These are phyloP conservation scores for Caranx ignobilis DNA, from an alignment of 2,113 vertebrate genomes.

Conservation along the genomic window DNA sequence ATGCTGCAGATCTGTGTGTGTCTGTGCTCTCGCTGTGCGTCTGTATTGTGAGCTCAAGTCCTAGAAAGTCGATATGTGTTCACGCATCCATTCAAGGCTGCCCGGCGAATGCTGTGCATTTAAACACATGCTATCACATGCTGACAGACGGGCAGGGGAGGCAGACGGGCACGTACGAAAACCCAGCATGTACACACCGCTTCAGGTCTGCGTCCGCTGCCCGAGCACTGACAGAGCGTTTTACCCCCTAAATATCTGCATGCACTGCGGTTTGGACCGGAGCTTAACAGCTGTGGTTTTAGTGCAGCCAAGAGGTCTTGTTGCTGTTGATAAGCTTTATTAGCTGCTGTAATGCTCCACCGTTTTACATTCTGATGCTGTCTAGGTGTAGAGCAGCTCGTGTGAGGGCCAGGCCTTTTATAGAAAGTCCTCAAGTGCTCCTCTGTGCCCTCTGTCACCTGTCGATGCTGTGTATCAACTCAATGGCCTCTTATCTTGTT, in stretches of 20 bases:
- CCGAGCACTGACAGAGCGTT: slow-evolving; percentile 7
- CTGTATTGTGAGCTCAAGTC: slow-evolving; percentile 23
- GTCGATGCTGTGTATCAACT: background rate
- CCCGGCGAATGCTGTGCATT: slow-evolving; percentile 42
- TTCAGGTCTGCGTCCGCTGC: slow-evolving; percentile 28
- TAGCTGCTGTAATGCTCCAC: slow-evolving; percentile 4
- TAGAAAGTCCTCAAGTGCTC: background rate
- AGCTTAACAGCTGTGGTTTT: slow-evolving; percentile 33
- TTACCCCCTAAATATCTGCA: slow-evolving; percentile 26
- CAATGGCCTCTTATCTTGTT: background rate
- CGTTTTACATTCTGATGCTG: slow-evolving; percentile 18
- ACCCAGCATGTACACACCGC: slow-evolving; percentile 22
- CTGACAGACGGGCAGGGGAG: slow-evolving; percentile 9
- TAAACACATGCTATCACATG: slow-evolving; percentile 40
- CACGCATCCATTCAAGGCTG: slow-evolving; percentile 32
- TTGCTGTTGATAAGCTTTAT: slow-evolving; percentile 24
- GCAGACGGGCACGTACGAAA: slow-evolving; percentile 18
- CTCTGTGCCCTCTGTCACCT: background rate
- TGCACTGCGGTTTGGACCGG: slow-evolving; percentile 7
- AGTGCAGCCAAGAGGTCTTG: slow-evolving; percentile 11
- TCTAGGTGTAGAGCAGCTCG: background rate
- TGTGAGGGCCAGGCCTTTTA: background rate
- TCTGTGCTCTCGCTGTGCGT: slow-evolving; percentile 10
- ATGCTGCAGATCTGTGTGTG: background rate
- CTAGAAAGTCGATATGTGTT: slow-evolving; percentile 15